A percentile compares a stretch with the other conserved stretches of the same genome.
These are phyloP conservation scores for Mus minutoides DNA, from an alignment of 2,797 vertebrate species.

Conservation along the genomic window DNA sequence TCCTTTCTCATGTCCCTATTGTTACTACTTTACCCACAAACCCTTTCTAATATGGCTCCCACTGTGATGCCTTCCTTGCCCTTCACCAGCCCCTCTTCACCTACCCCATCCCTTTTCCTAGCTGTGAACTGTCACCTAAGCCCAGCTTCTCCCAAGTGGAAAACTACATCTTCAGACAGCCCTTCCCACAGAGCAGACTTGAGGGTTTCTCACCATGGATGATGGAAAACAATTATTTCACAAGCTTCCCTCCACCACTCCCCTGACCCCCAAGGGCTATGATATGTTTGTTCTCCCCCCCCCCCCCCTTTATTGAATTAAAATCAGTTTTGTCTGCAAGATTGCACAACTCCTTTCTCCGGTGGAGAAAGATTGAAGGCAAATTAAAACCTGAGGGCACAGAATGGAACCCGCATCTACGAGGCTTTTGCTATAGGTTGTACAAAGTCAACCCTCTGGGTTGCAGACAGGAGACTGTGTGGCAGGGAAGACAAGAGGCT, in stretches of 20 bases:
- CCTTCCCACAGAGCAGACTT: not conserved
- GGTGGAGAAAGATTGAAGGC: slow-evolving; percentile 3
- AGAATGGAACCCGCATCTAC: not conserved
- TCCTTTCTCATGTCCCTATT: not conserved
- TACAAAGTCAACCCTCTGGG: slow-evolving; percentile 48
- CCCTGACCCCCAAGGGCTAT: not conserved
- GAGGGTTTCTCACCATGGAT: not conserved
- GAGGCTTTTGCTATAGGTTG: not conserved
- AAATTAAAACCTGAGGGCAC: not conserved
- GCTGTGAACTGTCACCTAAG: not conserved
- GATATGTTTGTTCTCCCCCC: slow-evolving; percentile 43
- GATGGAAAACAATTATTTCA: slow-evolving; percentile 25
- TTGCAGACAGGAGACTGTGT: not conserved
- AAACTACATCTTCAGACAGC: not conserved
- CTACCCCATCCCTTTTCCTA: too few relatives aligned
- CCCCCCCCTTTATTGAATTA: slow-evolving; percentile 13
- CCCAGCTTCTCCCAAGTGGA: not conserved
- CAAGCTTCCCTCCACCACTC: not conserved
- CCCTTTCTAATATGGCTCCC: not conserved
- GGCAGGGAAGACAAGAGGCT: too few relatives aligned
- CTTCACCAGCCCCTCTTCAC: not conserved
- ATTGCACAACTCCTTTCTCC: slow-evolving; percentile 58
- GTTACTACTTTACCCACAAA: not conserved
- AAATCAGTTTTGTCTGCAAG: slow-evolving; percentile 53
- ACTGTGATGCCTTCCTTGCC: fast-evolving